phyloP scores from a whole-genome alignment of 2,797 vertebrate genomes.

The Amblyraja radiata region DNA sequence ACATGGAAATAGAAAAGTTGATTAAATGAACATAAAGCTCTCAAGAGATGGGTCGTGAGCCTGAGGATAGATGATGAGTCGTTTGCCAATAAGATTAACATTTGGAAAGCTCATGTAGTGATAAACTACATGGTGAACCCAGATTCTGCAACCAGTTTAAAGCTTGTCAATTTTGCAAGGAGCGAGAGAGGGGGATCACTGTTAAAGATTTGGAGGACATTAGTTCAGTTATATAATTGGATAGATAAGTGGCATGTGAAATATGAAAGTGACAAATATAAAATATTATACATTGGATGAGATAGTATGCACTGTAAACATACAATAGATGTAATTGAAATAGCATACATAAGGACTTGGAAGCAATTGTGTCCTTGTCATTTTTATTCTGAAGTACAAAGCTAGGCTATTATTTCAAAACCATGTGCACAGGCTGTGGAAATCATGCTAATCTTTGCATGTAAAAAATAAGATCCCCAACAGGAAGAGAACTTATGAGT shows the following conservation, averaged over 20 bases:
- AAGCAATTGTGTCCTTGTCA: conserved; percentile 6
- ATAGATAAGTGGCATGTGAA: not conserved
- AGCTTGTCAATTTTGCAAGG: not conserved
- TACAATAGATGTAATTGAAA: not conserved
- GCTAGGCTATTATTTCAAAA: not conserved
- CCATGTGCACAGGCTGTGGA: not conserved
- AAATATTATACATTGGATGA: not conserved
- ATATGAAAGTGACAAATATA: not conserved
- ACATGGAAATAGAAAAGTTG: not conserved
- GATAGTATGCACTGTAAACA: not conserved
- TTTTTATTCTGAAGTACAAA: not conserved
- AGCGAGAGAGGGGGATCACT: not conserved
- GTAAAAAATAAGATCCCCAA: not conserved
- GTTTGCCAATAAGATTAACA: not conserved
- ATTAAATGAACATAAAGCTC: not conserved
- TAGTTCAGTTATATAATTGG: not conserved
- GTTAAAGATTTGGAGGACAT: not conserved
- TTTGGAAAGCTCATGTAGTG: not conserved
- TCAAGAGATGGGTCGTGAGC: not conserved
- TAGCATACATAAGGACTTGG: not conserved
- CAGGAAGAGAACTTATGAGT: not conserved
- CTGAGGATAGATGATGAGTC: not conserved
- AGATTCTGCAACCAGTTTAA: not conserved
- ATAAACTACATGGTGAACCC: not conserved
- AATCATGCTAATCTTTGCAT: not conserved